Percentiles rank a stretch among this genome's conserved stretches.
Evolutionary conservation across 2,113 vertebrate species (phyloP).

Genomic region (Pithys albifrons): DNA sequence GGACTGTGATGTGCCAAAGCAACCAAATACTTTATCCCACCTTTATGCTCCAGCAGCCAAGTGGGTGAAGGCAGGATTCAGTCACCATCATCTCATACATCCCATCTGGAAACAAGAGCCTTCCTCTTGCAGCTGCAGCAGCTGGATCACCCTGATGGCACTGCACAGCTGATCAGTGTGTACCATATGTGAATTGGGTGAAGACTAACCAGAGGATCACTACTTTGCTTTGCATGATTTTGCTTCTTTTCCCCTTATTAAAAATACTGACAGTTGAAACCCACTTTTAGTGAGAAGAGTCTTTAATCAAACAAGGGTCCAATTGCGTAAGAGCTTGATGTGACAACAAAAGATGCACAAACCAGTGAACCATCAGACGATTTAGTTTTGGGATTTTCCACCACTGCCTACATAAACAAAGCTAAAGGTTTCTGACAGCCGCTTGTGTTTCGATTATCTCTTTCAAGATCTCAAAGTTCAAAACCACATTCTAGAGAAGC

Average conservation of each 20-base stretch:
- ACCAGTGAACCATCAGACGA: background rate
- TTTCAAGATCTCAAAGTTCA: constrained; percentile 48
- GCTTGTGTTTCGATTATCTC: constrained; percentile 39
- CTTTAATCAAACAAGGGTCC: background rate
- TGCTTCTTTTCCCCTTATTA: background rate
- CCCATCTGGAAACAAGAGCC: background rate
- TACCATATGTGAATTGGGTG: fast-evolving
- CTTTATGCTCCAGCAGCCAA: background rate
- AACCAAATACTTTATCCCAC: background rate
- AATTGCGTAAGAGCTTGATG: background rate
- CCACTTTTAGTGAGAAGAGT: background rate
- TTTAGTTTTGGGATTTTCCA: background rate
- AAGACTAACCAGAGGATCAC: background rate
- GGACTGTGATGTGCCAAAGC: background rate
- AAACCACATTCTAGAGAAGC: constrained; percentile 55
- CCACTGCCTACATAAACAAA: constrained; percentile 39
- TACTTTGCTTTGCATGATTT: background rate
- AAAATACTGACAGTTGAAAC: background rate
- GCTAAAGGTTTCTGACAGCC: constrained; percentile 57
- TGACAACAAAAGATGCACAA: constrained; percentile 1
- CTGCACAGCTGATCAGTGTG: background rate
- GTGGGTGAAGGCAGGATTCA: background rate
- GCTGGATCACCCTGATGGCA: background rate
- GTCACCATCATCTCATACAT: background rate
- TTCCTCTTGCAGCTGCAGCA: background rate